These are phyloP conservation scores for Empis stercorea DNA, from an alignment of 2,888 invertebrate species.

Conservation along the genomic window DNA sequence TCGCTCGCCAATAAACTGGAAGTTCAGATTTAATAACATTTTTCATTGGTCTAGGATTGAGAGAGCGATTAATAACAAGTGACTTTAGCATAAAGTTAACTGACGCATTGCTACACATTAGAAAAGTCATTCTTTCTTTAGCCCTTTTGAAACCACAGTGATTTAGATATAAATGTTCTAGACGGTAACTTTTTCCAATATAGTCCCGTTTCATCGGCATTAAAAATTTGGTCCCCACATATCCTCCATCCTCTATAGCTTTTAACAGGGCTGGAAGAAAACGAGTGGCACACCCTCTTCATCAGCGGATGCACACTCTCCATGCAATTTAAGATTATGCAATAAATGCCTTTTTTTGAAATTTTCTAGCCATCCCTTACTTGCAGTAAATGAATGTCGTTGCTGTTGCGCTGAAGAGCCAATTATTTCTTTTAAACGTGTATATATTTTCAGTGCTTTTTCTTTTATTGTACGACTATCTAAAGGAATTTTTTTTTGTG, in stretches of 20 bases:
- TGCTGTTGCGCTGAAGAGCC: too few relatives aligned
- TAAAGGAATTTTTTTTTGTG: too few relatives aligned
- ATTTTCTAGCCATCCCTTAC: constrained; percentile 9
- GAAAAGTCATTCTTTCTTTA: constrained; percentile 20
- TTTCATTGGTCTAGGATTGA: too few relatives aligned
- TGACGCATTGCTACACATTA: constrained; percentile 21
- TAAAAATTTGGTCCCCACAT: constrained; percentile 19
- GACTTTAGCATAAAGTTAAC: too few relatives aligned
- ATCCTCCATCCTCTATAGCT: constrained; percentile 17
- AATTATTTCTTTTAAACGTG: too few relatives aligned
- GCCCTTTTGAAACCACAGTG: constrained; percentile 17
- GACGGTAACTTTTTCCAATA: constrained; percentile 24
- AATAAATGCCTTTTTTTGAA: constrained; percentile 15
- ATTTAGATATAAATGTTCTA: constrained; percentile 22
- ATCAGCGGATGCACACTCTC: constrained; percentile 15
- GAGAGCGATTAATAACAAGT: too few relatives aligned
- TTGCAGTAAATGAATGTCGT: constrained; percentile 3
- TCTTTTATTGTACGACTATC: too few relatives aligned
- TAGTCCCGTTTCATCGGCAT: constrained; percentile 20
- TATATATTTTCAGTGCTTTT: too few relatives aligned
- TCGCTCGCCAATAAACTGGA: constrained; percentile 19
- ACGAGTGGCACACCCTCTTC: constrained; percentile 11
- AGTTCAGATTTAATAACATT: constrained; percentile 3
- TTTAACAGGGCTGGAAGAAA: constrained; percentile 12
- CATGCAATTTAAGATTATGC: constrained; percentile 18